These are phyloP conservation scores for Xylocampa areola DNA, from an alignment of 2,888 invertebrate genomes.

Conservation along the genomic window DNA sequence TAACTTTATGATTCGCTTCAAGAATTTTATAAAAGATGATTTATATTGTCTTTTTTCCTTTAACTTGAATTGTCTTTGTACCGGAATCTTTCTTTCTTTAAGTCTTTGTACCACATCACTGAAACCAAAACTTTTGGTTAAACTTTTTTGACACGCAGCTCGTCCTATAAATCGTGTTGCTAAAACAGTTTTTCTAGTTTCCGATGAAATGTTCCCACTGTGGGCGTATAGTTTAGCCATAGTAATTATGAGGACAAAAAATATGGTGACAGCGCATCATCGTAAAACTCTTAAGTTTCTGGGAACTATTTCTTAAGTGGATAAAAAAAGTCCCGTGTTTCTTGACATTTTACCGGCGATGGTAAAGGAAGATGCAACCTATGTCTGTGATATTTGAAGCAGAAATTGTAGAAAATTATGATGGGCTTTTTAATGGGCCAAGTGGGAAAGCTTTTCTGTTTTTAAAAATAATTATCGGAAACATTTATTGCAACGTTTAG, in stretches of 20 bases:
- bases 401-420: too few relatives aligned
- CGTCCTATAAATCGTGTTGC: slow-evolving; percentile 23
- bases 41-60: slow-evolving; percentile 13
- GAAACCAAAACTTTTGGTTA: background rate
- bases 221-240: slow-evolving; percentile 60
- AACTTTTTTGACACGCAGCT: slow-evolving; percentile 2
- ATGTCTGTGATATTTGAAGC: too few relatives aligned
- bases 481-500: too few relatives aligned
- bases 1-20: slow-evolving; percentile 63
- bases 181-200: slow-evolving; percentile 35
- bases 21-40: slow-evolving; percentile 38
- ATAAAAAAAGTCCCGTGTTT: slow-evolving; percentile 47
- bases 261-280: slow-evolving; percentile 62
- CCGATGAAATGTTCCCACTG: slow-evolving; percentile 42
- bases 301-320: slow-evolving; percentile 43
- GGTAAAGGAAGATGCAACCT: background rate
- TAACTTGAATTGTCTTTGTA: background rate
- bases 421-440: too few relatives aligned
- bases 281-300: slow-evolving; percentile 58
- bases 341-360: slow-evolving; percentile 11
- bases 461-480: too few relatives aligned
- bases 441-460: too few relatives aligned
- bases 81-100: background rate
- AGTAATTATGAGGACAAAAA: slow-evolving; percentile 64
- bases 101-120: background rate